Base-by-base conservation (phyloP, 1,140 invertebrate genomes). In the Drosophila leontia region DNA sequence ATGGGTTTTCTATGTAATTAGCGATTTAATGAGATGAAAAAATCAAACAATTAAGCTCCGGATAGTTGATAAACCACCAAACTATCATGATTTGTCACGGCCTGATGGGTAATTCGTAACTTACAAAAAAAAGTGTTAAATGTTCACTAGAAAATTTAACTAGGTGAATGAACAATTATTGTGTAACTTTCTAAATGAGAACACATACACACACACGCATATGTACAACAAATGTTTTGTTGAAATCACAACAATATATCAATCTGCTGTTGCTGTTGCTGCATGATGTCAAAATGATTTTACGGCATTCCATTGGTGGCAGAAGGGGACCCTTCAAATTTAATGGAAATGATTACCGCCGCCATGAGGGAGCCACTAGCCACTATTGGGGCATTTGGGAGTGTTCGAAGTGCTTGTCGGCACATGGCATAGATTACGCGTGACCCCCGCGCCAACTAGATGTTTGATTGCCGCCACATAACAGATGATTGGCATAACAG, bases 381-480 rank as follows among this genome's bases (percentile, higher is more conserved):
- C 13, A 55, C 53, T 26, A 37, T 39, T 55, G 53, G 35, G 35
- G 35, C 53, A 35, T 39, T 11, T 56, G 53, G 53, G 53, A 56
- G 53, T 77, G 68, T 45, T 65, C 64, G 65, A 37, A 57, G 53
- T 26, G 53, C 19, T 51, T 45, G 53, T 23, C 48, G 23, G 12
- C 62, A 35, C 47, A 76, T 77, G 74, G 63, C 42, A 60, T 77
- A 72, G 67, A 61, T 47, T 72, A 65, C 62, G 60, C 60, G 41
- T 65, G 62, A 62, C 57, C 62, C 39, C 17, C 26, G 39, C 53
- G 4, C 48, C 12, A 58, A 17, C 17, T 35, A 41, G 9, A 58
- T 29, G 51, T 41, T 26, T 57, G 61, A 63, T 59, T 63, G 51
- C 61, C 35, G 35, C 51, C 53, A 58, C 39, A 59, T 64, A 41